Conservation (phyloP, 2,113 vertebrate genomes). For the Oostethus manadensis region DNA sequence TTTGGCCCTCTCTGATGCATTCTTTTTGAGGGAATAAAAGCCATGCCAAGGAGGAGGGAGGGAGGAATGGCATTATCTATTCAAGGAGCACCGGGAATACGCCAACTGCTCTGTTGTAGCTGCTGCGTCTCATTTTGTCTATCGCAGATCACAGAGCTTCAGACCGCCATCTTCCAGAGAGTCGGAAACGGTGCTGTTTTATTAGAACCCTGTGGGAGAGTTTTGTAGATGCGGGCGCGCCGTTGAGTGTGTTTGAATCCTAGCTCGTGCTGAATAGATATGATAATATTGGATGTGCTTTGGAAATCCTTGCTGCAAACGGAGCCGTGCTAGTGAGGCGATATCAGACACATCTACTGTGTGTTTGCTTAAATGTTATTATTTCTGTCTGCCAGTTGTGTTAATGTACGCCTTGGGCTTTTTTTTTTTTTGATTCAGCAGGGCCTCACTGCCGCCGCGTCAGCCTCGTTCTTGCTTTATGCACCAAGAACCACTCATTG, state of each 20-base stretch:
- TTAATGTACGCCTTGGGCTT: constrained; percentile 61
- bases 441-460: constrained; percentile 55
- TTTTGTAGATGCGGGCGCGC: constrained; percentile 67
- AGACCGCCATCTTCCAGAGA: constrained; percentile 58
- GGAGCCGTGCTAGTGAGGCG: constrained; percentile 11
- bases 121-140: constrained; percentile 76
- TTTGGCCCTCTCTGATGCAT: constrained; percentile 76
- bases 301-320: constrained; percentile 47
- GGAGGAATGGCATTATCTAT: constrained; percentile 75
- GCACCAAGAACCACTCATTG: constrained; percentile 69
- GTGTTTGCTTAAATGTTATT: constrained; percentile 9
- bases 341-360: background rate
- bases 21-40: constrained; percentile 76
- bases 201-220: constrained; percentile 71
- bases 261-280: constrained; percentile 58
- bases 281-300: constrained; percentile 63
- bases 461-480: constrained; percentile 71
- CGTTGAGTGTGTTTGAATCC: constrained; percentile 70
- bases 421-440: constrained; percentile 57
- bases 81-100: constrained; percentile 75
- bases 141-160: constrained; percentile 72
- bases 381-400: constrained; percentile 40
- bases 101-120: constrained; percentile 67
- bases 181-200: constrained; percentile 66
- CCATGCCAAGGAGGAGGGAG: constrained; percentile 55